Conservation (phyloP, 2,113 vertebrate genomes). For the Dendropsophus ebraccatus region DNA sequence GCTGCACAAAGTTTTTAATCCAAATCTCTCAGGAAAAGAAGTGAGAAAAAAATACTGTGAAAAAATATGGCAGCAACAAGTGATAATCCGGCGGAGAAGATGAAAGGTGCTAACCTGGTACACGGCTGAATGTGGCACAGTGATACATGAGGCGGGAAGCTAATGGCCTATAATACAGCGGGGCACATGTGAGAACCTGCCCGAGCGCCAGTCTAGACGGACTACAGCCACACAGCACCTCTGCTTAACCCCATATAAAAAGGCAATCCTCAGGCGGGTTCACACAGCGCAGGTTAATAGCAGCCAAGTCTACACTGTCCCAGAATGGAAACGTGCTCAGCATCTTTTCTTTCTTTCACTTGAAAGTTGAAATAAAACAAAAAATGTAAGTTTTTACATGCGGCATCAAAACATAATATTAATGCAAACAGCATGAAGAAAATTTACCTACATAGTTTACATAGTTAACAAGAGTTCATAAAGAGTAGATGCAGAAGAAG, state of each 20-base stretch:
- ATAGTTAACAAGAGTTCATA: too few relatives aligned
- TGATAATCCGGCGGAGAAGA: background rate
- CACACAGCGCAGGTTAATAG: background rate
- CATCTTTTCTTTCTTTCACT: too few relatives aligned
- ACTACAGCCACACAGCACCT: background rate
- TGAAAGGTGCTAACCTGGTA: background rate
- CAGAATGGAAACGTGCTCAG: background rate
- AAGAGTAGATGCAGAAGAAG: too few relatives aligned
- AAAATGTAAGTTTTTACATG: too few relatives aligned
- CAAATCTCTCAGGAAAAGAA: background rate
- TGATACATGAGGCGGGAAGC: background rate
- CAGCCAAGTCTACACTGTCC: background rate
- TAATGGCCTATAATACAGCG: background rate
- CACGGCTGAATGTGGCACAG: background rate
- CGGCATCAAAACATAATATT: too few relatives aligned
- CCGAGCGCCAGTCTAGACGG: background rate
- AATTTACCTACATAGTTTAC: too few relatives aligned
- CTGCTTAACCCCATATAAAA: background rate
- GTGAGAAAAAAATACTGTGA: slow-evolving; percentile 15
- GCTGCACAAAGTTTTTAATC: too few relatives aligned
- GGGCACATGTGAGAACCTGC: background rate
- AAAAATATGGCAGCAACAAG: background rate
- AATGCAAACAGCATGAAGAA: too few relatives aligned
- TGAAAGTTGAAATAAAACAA: too few relatives aligned
- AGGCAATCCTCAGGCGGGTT: background rate